Evolutionary conservation across 2,113 vertebrate species (phyloP).

Genomic region (Brachirus orientalis): DNA sequence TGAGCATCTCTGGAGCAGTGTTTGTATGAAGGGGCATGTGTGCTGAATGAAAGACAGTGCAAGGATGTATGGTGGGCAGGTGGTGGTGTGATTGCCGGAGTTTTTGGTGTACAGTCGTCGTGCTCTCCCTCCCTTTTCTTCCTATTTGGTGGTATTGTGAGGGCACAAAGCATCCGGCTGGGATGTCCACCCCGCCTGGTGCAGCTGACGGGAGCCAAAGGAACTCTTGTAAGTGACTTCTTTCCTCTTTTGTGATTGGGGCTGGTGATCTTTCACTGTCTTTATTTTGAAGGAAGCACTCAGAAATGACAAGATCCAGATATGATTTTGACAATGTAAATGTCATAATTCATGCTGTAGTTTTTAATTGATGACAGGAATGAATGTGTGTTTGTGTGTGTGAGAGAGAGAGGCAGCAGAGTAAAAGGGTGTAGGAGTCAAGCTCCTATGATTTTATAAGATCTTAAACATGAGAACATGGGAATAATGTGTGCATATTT

Average conservation of each 20-base stretch:
- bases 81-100: constrained; percentile 69
- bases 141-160: constrained; percentile 40
- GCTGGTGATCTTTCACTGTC: constrained; percentile 2
- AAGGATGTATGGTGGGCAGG: constrained; percentile 68
- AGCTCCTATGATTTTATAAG: too few relatives aligned
- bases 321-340: too few relatives aligned
- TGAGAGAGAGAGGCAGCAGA: too few relatives aligned
- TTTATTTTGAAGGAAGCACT: too few relatives aligned
- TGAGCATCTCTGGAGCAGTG: constrained; percentile 36
- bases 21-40: constrained; percentile 56
- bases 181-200: constrained; percentile 73
- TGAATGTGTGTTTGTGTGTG: too few relatives aligned
- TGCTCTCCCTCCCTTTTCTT: constrained; percentile 26
- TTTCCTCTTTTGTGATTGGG: constrained; percentile 12
- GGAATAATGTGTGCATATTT: too few relatives aligned
- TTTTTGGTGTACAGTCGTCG: constrained; percentile 54
- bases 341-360: too few relatives aligned
- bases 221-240: constrained; percentile 74
- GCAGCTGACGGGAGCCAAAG: constrained; percentile 70
- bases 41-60: constrained; percentile 45
- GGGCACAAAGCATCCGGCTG: constrained; percentile 56
- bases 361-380: too few relatives aligned
- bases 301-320: background rate
- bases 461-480: too few relatives aligned
- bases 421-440: too few relatives aligned